Evolutionary conservation across 2,888 invertebrate genomes (phyloP).

Genomic region (Anthophora plumipes): DNA sequence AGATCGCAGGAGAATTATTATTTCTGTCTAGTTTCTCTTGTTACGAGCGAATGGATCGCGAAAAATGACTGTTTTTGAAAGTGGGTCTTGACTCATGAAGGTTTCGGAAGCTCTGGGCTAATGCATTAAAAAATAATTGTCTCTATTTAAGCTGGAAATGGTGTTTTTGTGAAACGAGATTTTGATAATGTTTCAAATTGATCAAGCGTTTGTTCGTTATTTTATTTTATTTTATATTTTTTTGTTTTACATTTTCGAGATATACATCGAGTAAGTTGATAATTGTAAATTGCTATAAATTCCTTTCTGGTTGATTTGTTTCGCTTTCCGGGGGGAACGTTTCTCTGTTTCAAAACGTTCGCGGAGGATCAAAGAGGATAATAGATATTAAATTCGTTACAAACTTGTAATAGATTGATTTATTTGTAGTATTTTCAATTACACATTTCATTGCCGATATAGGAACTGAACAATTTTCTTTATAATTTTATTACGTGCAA

Average conservation of each 20-base stretch:
- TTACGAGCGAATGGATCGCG: too few species aligned
- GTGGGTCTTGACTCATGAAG: too few species aligned
- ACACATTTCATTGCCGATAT: too few species aligned
- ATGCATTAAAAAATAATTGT: conserved; percentile 4
- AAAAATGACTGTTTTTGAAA: too few species aligned
- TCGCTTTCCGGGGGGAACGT: background rate
- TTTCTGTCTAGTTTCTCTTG: too few species aligned
- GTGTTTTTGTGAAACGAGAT: background rate
- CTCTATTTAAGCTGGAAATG: too few species aligned
- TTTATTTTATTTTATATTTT: too few species aligned
- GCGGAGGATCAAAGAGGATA: background rate
- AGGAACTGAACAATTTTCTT: background rate
- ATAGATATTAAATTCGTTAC: background rate
- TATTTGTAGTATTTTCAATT: background rate
- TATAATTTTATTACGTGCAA: too few species aligned
- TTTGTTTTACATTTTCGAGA: too few species aligned
- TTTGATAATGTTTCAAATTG: background rate
- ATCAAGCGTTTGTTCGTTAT: background rate
- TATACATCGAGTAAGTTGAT: background rate
- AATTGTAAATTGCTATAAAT: background rate
- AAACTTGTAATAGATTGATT: too few species aligned
- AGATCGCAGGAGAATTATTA: too few species aligned
- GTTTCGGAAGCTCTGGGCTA: too few species aligned
- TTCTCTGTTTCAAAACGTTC: background rate
- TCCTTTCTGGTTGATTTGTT: conserved; percentile 9